Evolutionary conservation across 2,113 vertebrate genomes (phyloP).

Genomic region (Polyodon spathula): DNA sequence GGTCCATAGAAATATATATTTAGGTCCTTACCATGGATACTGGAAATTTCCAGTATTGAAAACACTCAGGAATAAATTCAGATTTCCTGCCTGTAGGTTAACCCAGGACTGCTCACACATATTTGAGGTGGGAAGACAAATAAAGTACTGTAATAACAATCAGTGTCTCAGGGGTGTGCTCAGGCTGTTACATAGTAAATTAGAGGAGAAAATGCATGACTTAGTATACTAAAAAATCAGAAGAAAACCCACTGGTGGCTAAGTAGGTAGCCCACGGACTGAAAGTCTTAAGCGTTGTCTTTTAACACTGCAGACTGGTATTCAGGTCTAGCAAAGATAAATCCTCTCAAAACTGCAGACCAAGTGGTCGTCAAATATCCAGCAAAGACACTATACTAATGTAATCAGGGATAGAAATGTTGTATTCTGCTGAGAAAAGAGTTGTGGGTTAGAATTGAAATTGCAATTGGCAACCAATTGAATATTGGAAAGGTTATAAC

Average conservation of each 20-base stretch:
- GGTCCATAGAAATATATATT: constrained; percentile 65
- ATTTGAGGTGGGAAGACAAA: constrained; percentile 48
- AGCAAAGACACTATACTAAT: no score
- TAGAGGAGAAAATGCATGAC: constrained; percentile 41
- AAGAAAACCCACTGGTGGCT: constrained; percentile 26
- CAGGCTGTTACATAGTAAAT: constrained; percentile 58
- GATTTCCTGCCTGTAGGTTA: constrained; percentile 52
- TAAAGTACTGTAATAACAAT: constrained; percentile 58
- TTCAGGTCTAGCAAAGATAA: no score
- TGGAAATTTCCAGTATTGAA: constrained; percentile 57
- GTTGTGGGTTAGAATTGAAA: no score
- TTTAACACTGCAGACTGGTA: no score
- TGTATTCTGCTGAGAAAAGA: no score
- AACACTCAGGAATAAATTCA: constrained; percentile 49
- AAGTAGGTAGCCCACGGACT: constrained; percentile 29
- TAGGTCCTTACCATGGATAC: constrained; percentile 59
- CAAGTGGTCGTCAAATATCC: no score
- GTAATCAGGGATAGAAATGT: no score
- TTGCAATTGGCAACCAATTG: no score
- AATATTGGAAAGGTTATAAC: no score
- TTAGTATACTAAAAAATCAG: not conserved
- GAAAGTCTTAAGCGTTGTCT: no score
- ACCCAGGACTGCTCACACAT: constrained; percentile 45
- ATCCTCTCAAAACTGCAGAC: no score
- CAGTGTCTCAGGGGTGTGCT: constrained; percentile 54